Evolutionary conservation across 2,888 invertebrate genomes (phyloP), one percentile per base, ranked within the genome.

Genomic region (Drosophila borborema): DNA sequence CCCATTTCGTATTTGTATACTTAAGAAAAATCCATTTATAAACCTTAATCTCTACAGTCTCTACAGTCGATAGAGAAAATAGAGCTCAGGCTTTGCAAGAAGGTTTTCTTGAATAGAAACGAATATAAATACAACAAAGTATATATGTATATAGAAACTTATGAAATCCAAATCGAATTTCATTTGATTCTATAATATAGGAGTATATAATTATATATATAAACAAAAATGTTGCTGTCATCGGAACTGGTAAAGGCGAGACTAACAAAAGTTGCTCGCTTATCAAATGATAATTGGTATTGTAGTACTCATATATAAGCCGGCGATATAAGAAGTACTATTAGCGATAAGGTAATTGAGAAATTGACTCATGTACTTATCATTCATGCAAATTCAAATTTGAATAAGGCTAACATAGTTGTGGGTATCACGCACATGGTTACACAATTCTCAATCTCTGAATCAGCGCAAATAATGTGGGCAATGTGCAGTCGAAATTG

Each of bases 201-300:
- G 3, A 41, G 8, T n/a, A 41, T n/a, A 41, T 41, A 41, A 41
- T 41, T 41, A n/a, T 41, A 40, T 40, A 8, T n/a, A 41, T 16
- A 40, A 14, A 46, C 20, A 46, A 7, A 23, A 23, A 14, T 46
- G 23, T 48, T 10, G 31, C 16, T 28, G n/a, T n/a, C 48, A 16
- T 49, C 49, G 40, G 40, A 36, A 48, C 23, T 34, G 31, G 31
- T 4, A 48, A 38, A 38, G 2, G 12, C 38, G n/a, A 49, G 20
- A 6, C 49, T 18, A 31, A 40, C 9, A 40, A 60, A 14, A 20
- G 14, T 2, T 23, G 20, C 10, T 4, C 48, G 20, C 60, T 54
- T 70, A 68, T 68, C 60, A 43, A 23, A 23, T 49, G 43, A 55
- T 68, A 60, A 55, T 49, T 28, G 28, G 43, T 55, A 55, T 60